Evolutionary conservation across 2,113 vertebrate species (phyloP).

Genomic region (Loxodonta africana): DNA sequence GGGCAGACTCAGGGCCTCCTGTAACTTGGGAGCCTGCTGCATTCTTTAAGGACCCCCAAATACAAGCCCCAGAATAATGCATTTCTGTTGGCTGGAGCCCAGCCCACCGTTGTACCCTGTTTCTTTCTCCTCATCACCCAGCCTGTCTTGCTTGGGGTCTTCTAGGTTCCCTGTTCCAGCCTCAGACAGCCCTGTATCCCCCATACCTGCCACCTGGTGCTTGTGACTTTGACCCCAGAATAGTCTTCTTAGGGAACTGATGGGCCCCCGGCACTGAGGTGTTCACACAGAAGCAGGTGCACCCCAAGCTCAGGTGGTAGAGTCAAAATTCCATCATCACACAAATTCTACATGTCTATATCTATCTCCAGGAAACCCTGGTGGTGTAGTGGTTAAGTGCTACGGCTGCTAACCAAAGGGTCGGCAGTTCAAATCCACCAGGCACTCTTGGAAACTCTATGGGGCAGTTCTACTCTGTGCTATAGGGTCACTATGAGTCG

Average conservation of each 20-base stretch:
- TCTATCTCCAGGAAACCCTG: too few relatives aligned
- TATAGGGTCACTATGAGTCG: too few relatives aligned
- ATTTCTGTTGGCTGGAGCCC: too few relatives aligned
- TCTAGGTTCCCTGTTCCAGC: neutral
- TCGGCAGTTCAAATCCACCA: too few relatives aligned
- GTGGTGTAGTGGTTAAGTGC: too few relatives aligned
- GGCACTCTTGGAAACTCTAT: too few relatives aligned
- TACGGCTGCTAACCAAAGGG: too few relatives aligned
- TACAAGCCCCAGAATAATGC: neutral
- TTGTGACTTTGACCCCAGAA: neutral
- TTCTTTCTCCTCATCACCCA: too few relatives aligned
- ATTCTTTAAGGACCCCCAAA: neutral
- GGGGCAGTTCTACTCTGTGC: too few relatives aligned
- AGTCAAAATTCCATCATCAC: too few relatives aligned
- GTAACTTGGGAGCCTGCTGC: neutral
- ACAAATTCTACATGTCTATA: neutral
- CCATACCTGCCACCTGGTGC: too few relatives aligned
- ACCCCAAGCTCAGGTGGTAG: neutral
- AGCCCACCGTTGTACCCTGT: accelerated
- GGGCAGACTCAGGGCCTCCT: accelerated
- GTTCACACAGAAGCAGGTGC: neutral
- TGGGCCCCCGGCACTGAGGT: neutral
- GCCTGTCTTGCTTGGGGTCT: neutral
- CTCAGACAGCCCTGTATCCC: accelerated
- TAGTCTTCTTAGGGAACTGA: neutral